Evolutionary conservation across 2,888 invertebrate genomes (phyloP).

Genomic region (Camponotus fellah): DNA sequence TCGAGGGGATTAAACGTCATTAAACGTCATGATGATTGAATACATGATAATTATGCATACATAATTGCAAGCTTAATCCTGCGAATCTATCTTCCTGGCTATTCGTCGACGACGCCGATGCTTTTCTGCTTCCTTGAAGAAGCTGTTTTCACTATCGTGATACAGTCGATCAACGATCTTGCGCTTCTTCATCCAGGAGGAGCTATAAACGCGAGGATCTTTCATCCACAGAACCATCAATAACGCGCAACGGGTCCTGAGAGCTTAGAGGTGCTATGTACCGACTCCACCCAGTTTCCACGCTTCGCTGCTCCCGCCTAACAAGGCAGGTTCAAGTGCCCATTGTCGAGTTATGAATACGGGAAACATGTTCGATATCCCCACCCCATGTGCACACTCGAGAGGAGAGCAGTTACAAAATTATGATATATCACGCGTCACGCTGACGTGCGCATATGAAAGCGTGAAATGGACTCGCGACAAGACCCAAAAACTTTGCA

Average conservation of each 20-base stretch:
- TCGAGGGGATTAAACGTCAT: neutral
- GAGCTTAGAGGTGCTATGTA: constrained; percentile 64
- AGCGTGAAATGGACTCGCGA: constrained; percentile 61
- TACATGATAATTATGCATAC: too few species aligned
- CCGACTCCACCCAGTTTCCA: constrained; percentile 79
- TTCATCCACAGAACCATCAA: constrained; percentile 77
- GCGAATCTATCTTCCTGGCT: constrained; percentile 21
- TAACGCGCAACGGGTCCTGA: constrained; percentile 74
- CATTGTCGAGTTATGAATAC: constrained; percentile 81
- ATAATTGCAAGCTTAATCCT: neutral
- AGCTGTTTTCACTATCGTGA: constrained; percentile 28
- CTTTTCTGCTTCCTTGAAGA: constrained; percentile 30
- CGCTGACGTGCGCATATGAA: constrained; percentile 40
- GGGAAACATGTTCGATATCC: constrained; percentile 73
- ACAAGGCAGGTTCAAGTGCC: constrained; percentile 80
- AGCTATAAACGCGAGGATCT: constrained; percentile 39
- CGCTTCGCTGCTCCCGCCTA: constrained; percentile 78
- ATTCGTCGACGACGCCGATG: neutral
- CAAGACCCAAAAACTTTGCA: constrained; percentile 27
- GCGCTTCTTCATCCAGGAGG: constrained; percentile 44
- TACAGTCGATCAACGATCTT: constrained; percentile 44
- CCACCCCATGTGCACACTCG: constrained; percentile 36
- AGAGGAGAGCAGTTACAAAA: constrained; percentile 74
- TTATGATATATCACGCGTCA: constrained; percentile 81
- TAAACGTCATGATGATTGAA: constrained; percentile 11